A percentile compares a stretch with the other conserved stretches of the same genome.
Conservation (phyloP, 2,888 invertebrate species). For the Caenorhabditis sp. region DNA sequence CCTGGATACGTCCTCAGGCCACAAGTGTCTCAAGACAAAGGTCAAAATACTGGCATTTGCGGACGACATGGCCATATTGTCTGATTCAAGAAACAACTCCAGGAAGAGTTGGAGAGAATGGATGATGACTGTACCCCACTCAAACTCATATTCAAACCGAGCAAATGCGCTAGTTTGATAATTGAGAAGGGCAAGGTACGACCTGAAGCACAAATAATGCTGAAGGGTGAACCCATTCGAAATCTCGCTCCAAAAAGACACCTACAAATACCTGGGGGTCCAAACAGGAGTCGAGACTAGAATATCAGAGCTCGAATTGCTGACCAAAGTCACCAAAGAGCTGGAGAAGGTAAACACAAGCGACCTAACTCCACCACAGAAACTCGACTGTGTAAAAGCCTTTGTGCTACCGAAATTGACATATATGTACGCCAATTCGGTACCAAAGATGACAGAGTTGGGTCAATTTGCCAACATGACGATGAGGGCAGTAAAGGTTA, state of each 20-base stretch:
- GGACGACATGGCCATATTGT: slow-evolving; percentile 23
- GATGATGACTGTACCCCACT: not conserved
- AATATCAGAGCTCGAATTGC: not conserved
- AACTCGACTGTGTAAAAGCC: slow-evolving; percentile 29
- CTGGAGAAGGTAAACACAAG: not conserved
- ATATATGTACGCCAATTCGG: slow-evolving; percentile 12
- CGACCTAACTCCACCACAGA: slow-evolving; percentile 39
- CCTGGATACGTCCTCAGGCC: not conserved
- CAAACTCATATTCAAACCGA: slow-evolving; percentile 30
- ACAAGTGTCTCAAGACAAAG: not conserved
- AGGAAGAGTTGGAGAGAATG: not conserved
- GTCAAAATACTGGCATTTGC: slow-evolving; percentile 15
- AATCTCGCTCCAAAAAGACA: not conserved
- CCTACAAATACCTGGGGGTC: slow-evolving; percentile 34
- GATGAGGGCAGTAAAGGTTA: not conserved
- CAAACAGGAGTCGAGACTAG: not conserved
- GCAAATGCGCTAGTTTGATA: slow-evolving; percentile 30
- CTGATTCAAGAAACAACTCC: not conserved
- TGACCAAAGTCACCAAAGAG: slow-evolving; percentile 2
- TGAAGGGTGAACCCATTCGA: not conserved
- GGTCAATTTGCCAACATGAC: not conserved
- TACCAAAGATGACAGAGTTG: not conserved
- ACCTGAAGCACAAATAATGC: not conserved
- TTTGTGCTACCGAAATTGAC: slow-evolving; percentile 38
- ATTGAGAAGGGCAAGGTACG: not conserved